Evolutionary conservation across 2,888 invertebrate genomes (phyloP), one percentile per base, ranked within the genome.

Genomic region (Polietes domitor): DNA sequence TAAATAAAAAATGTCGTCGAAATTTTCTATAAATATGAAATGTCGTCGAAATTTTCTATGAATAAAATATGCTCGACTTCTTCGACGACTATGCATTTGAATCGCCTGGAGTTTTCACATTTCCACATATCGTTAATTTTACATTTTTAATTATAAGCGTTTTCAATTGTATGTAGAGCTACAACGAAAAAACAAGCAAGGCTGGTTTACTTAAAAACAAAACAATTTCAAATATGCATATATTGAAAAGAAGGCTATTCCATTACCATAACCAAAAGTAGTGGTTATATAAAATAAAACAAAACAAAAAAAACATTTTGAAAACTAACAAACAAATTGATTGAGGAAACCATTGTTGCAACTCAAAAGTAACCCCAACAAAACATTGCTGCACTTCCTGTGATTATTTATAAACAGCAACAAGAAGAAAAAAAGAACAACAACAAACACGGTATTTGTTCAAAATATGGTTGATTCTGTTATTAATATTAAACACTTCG

Each of bases 331-430:
- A 53, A 53, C 4, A n/a, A 63, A 47, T 37, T 37, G 37, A 37
- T n/a, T n/a, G n/a, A n/a, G n/a, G n/a, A n/a, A n/a, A n/a, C n/a
- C 9, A 37, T 28, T 15, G 32, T 32, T 28, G 24, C 2, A 15
- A 58, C 15, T 58, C 24, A 19, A 43, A 74, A 72, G 55, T 19
- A 19, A 47, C 55, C 21, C 43, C 4, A 43, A 65, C 37, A 24
- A 80, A 80, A 84, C 80, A 71, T 80, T 83, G 83, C 83, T 83
- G 83, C 83, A 83, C 77, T 80, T 83, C 83, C 83, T 83, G 83
- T 83, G 83, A 83, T 83, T 83, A 80, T 80, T 83, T 80, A 83
- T 83, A 80, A 83, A 24, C 50, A 50, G 17, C n/a, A 19, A n/a
- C n/a, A n/a, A n/a, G n/a, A n/a, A n/a, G n/a, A n/a, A 53, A 0